Evolutionary conservation across 2,797 vertebrate species (phyloP).

Genomic region (Epinephelus malabaricus): DNA sequence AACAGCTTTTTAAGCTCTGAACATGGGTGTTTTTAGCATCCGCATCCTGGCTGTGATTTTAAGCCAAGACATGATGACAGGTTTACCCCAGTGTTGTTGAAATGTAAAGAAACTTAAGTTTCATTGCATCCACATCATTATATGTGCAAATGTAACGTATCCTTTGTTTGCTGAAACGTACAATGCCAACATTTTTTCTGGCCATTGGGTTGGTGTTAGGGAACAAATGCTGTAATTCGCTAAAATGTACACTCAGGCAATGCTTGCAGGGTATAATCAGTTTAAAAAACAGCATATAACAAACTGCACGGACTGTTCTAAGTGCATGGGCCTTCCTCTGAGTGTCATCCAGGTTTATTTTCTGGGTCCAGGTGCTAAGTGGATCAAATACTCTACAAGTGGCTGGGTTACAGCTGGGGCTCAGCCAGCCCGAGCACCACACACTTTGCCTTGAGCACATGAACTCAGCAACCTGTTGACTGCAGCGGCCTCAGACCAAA

Average conservation of each 20-base stretch:
- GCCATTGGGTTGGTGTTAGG: neutral
- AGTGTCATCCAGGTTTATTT: constrained; percentile 59
- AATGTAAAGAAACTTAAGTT: too few relatives aligned
- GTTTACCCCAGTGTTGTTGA: too few relatives aligned
- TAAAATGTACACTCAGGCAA: neutral
- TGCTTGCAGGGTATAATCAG: constrained; percentile 1
- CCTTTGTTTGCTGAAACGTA: too few relatives aligned
- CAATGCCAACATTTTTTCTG: too few relatives aligned
- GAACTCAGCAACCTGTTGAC: constrained; percentile 62
- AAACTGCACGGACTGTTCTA: neutral
- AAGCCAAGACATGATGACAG: too few relatives aligned
- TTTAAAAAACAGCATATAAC: neutral
- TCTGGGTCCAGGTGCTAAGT: constrained; percentile 55
- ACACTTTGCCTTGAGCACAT: constrained; percentile 33
- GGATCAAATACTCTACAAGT: constrained; percentile 57
- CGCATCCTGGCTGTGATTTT: too few relatives aligned
- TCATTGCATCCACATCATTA: too few relatives aligned
- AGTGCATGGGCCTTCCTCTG: constrained; percentile 1
- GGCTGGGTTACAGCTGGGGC: constrained; percentile 61
- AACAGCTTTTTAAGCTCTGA: too few relatives aligned
- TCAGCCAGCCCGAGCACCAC: constrained; percentile 43
- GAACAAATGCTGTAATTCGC: neutral
- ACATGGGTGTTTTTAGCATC: too few relatives aligned
- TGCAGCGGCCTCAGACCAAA: constrained; percentile 14
- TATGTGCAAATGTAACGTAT: too few relatives aligned